Evolutionary conservation across 2,113 vertebrate genomes (phyloP).

Genomic region (Apodemus sylvaticus): DNA sequence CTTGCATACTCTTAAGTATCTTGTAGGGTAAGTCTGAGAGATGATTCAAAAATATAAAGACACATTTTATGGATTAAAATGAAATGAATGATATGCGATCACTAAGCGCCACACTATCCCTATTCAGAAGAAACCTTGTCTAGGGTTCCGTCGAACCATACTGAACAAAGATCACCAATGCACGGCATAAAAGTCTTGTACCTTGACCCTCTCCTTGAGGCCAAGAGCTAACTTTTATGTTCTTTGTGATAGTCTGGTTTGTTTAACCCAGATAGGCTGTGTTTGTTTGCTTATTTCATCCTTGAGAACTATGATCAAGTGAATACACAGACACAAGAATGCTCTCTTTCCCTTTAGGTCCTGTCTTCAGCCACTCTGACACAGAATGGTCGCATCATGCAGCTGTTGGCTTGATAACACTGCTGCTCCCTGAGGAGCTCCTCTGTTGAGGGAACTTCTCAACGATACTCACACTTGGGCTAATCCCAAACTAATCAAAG

Average conservation of each 20-base stretch:
- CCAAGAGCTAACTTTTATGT: not conserved
- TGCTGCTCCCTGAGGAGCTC: not conserved
- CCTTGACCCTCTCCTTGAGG: not conserved
- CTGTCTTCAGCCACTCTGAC: not conserved
- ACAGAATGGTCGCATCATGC: not conserved
- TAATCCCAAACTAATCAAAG: constrained; percentile 5
- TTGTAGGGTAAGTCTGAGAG: not conserved
- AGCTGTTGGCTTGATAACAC: not conserved
- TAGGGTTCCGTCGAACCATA: not conserved
- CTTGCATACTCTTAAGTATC: not conserved
- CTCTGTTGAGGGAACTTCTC: too few relatives aligned
- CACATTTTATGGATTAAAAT: not conserved
- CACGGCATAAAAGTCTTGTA: not conserved
- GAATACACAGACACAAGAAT: too few relatives aligned
- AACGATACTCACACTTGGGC: not conserved
- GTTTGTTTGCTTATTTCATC: not conserved
- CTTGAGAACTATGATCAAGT: not conserved
- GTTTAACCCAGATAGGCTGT: not conserved
- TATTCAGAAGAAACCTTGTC: not conserved
- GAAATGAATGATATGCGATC: not conserved
- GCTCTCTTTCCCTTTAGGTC: not conserved
- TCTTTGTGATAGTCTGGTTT: not conserved
- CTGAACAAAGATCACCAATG: not conserved
- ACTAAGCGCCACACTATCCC: not conserved
- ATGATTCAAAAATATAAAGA: not conserved